phyloP scores from a whole-genome alignment of 1,140 invertebrate species.

The Drosophila prosaltans region DNA sequence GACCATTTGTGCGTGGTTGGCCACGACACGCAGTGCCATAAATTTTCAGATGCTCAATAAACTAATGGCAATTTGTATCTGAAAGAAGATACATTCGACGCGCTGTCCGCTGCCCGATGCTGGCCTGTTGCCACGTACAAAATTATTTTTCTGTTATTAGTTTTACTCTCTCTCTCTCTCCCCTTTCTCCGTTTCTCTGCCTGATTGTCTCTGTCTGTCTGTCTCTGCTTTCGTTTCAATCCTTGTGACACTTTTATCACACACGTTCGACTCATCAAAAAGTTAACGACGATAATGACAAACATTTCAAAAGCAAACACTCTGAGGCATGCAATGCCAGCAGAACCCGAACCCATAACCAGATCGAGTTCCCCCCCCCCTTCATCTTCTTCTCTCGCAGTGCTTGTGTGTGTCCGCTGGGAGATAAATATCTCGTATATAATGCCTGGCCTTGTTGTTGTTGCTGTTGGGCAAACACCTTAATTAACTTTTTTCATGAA shows the following conservation, averaged over 20 bases:
- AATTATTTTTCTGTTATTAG: slow-evolving; percentile 70
- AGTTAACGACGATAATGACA: slow-evolving; percentile 81
- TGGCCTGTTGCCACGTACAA: slow-evolving; percentile 48
- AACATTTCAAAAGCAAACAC: slow-evolving; percentile 80
- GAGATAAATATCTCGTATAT: slow-evolving; percentile 78
- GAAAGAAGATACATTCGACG: slow-evolving; percentile 68
- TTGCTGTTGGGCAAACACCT: slow-evolving; percentile 69
- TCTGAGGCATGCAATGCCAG: slow-evolving; percentile 38
- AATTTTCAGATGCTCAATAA: slow-evolving; percentile 77
- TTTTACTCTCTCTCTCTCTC: slow-evolving; percentile 35
- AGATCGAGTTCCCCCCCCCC: slow-evolving; percentile 23
- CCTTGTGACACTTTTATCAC: slow-evolving; percentile 79
- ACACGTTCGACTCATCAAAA: slow-evolving; percentile 80
- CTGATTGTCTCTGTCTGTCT: neutral
- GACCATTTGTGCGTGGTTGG: slow-evolving; percentile 74
- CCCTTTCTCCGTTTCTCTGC: neutral
- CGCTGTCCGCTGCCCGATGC: slow-evolving; percentile 27
- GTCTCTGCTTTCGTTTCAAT: slow-evolving; percentile 44
- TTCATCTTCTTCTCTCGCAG: neutral
- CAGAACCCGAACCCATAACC: slow-evolving; percentile 41
- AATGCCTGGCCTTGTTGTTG: slow-evolving; percentile 47
- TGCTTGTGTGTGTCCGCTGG: slow-evolving; percentile 37
- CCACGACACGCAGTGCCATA: slow-evolving; percentile 72
- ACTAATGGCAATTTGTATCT: slow-evolving; percentile 81
- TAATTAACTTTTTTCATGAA: slow-evolving; percentile 78